Base-by-base conservation (phyloP, 2,797 vertebrate genomes). In the Melanogrammus aeglefinus region DNA sequence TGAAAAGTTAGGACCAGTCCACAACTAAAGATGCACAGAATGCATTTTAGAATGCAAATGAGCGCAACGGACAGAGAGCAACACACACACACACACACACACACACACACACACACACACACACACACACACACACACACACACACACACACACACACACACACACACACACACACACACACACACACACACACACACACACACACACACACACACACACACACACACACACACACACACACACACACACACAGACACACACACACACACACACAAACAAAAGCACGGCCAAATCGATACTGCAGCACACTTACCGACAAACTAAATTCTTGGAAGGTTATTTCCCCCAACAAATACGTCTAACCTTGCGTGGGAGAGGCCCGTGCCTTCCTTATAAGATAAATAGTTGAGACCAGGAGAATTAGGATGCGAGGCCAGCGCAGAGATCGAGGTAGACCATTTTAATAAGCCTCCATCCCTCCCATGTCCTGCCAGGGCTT, bases 61-160 rank as follows among this genome's bases (percentile, higher is more conserved):
- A 29, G 29, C 6, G 14, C 27, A 16, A 16, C 41, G 31, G 6
- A 47, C 35, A 41, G 36, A 74, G n/a, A 14, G 12, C 27, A 21
- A 73, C 7, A 12, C 36, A 38, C 41, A 66, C 75, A 78, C 4
- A 74, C 33, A 71, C 71, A 77, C 27, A 18, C 73, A 8, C 3
- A 73, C 41, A 57, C 47, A 18, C 16, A 27, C 39, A 73, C 39
- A 78, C 21, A 44, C 16, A 1, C 21, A 75, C 71, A 70, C 4
- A 57, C 41, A 66, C 75, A 78, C 3, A 74, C 33, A 71, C 71
- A 77, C 27, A 18, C 73, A 8, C 3, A 74, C 41, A 69, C 47
- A n/a, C 16, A 29, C 39, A 73, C 39, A 78, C 21, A 44, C 16
- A 1, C 21, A 75, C 71, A 70, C 4, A 13, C n/a, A 21, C 66